Conservation (phyloP, 2,113 vertebrate species). For the Lepisosteus osseus region DNA sequence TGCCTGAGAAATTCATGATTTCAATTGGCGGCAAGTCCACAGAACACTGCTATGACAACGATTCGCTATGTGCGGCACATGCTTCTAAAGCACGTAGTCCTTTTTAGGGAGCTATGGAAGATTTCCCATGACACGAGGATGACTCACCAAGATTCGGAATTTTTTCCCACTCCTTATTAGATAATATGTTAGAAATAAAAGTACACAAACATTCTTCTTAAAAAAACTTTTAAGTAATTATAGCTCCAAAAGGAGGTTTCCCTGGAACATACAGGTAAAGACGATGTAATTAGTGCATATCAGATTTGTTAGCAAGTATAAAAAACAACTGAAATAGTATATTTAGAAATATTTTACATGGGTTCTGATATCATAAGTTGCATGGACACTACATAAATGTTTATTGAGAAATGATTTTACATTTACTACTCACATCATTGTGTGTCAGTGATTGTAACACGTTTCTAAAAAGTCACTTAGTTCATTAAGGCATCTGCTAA, state of each 20-base stretch:
- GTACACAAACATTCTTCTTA: neutral
- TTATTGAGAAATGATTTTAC: too few species aligned
- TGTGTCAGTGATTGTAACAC: constrained; percentile 71
- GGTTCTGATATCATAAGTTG: too few species aligned
- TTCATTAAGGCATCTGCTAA: constrained; percentile 73
- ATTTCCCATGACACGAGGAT: neutral
- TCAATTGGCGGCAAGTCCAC: constrained; percentile 2
- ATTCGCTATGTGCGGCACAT: too few species aligned
- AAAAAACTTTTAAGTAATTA: neutral
- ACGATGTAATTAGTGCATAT: constrained; percentile 36
- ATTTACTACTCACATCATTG: constrained; percentile 46
- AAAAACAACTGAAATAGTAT: too few species aligned
- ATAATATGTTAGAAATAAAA: too few species aligned
- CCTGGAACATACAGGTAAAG: constrained; percentile 41
- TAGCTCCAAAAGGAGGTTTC: constrained; percentile 19
- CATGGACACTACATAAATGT: too few species aligned
- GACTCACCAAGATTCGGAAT: neutral
- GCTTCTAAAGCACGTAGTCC: too few species aligned
- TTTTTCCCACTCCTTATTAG: neutral
- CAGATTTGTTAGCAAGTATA: constrained; percentile 30
- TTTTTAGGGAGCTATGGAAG: too few species aligned
- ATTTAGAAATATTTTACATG: too few species aligned
- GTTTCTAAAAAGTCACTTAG: constrained; percentile 65
- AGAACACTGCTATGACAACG: too few species aligned
- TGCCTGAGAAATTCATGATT: constrained; percentile 49